A percentile compares a stretch with the other conserved stretches of the same genome.
Conservation (phyloP, 92 coral and sea anemone species). For the Palythoa grandiflora region DNA sequence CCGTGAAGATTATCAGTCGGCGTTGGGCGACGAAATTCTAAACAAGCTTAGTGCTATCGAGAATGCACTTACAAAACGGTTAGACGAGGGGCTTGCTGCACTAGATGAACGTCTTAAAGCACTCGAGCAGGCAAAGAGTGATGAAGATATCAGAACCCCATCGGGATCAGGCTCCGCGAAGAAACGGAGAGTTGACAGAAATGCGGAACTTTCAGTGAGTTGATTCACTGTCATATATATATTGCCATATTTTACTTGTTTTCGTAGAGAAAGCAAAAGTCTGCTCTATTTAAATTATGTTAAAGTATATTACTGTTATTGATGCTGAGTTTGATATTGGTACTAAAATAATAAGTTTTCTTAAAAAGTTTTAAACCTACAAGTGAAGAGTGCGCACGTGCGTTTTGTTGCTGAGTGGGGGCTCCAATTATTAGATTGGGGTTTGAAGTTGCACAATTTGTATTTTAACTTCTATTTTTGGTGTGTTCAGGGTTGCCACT, state of each 20-base stretch:
- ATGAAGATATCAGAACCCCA: background rate
- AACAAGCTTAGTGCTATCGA: background rate
- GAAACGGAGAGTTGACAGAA: slow-evolving; percentile 2
- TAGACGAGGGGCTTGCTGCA: background rate
- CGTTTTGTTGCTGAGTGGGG: background rate
- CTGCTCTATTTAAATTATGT: background rate
- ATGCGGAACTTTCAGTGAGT: background rate
- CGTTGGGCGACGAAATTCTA: slow-evolving; percentile 3
- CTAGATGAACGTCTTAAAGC: background rate
- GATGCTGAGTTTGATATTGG: background rate
- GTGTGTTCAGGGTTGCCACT: background rate
- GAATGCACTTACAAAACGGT: background rate
- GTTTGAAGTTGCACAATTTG: too few relatives aligned
- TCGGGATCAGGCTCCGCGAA: background rate
- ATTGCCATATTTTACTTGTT: background rate
- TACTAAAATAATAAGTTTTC: too few relatives aligned
- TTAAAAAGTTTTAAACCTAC: background rate
- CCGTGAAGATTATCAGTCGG: slow-evolving; percentile 7
- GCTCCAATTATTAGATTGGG: too few relatives aligned
- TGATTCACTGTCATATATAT: background rate
- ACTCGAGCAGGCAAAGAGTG: background rate
- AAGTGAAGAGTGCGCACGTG: background rate
- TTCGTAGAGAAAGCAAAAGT: background rate
- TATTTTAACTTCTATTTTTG: background rate
- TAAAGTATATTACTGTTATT: background rate